Base-by-base conservation (phyloP, 1,140 invertebrate species). In the Reticulitermes speratus region DNA sequence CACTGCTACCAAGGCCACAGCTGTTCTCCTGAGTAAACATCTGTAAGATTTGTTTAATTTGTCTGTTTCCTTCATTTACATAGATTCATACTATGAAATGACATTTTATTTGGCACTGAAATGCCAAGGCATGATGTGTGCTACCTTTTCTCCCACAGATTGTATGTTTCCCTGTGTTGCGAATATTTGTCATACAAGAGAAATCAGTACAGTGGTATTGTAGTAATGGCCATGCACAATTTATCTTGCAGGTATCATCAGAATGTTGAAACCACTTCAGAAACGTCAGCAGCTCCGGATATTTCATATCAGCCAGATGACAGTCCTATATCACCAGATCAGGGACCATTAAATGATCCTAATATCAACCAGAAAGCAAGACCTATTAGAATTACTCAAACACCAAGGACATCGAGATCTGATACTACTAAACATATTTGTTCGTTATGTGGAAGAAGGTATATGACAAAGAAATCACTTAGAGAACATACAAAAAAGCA, bases 401-500 rank as follows among this genome's bases (percentile, higher is more conserved):
- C 19, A 1, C 19, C 19, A 0, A 55, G 52, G 14, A 16, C 52
- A 55, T 12, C 52, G 19, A 75, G 65, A 75, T 5, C 14, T 16
- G 19, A 16, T 30, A 30, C n/a, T 25, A 25, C 65, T n/a, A 75
- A 75, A 75, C 65, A 84, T 19, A 38, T 52, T 23, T 86, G 85
- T 65, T 30, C 45, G 0, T n/a, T 86, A 30, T 86, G 85, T 32
- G 38, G 45, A 45, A 86, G 44, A 86, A 86, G 12, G 30, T 86
- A 86, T 45, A 48, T 65, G 85, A 86, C 85, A 0, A 86, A 52
- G 30, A 86, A 75, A 52, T 75, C 85, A 52, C 19, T 86, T 16
- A 86, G 65, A 82, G 81, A 86, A n/a, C 85, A 86, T 30, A 81
- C 65, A 55, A 81, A 81, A 30, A 82, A 81, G 30, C 85, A 86